Evolutionary conservation across 2,797 vertebrate genomes (phyloP), one percentile per base, ranked within the genome.

Genomic region (Linurgus olivaceus): DNA sequence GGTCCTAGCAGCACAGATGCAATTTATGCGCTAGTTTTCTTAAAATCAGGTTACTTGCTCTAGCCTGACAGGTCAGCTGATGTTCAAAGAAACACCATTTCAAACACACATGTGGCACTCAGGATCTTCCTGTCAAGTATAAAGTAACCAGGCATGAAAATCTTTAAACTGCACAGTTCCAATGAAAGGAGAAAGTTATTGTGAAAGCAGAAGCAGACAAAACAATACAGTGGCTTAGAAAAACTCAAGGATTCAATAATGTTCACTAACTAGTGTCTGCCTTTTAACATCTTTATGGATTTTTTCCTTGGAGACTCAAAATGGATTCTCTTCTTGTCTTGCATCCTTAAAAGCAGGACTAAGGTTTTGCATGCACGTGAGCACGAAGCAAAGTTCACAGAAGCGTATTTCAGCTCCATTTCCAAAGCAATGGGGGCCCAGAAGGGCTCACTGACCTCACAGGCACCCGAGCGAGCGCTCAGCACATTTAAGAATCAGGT

Each of bases 11-110:
- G 91, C 74, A 62, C 5, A 7, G 73, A 82, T 88, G 45, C 51
- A 82, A 94, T 97, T 93, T 94, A 85, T 91, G 84, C 70, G 72
- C 66, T 57, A 68, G 75, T 72, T 96, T 86, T 87, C 88, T 55
- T 81, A 77, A 94, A 96, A 94, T 90, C 80, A 75, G 66, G 62
- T 92, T 94, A 88, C 86, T 54, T 81, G 72, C 75, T 93, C 87
- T 70, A 95, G 91, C 75, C 90, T 68, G 68, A 71, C 76, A 94
- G 61, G 93, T 92, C 73, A 74, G 92, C 83, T 89, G 90, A 88
- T 0, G 0, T 87, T 94, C 93, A 95, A 96, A 96, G 88, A 90
- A 91, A 75, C 68, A 57, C 31, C 44, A 72, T 91, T 96, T 96
- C 93, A 93, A 90, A 94, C 54, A 68, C 40, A 73, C 47, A 83